phyloP scores from a whole-genome alignment of 2,797 vertebrate species.

The Neosilurus mollespiculum region DNA sequence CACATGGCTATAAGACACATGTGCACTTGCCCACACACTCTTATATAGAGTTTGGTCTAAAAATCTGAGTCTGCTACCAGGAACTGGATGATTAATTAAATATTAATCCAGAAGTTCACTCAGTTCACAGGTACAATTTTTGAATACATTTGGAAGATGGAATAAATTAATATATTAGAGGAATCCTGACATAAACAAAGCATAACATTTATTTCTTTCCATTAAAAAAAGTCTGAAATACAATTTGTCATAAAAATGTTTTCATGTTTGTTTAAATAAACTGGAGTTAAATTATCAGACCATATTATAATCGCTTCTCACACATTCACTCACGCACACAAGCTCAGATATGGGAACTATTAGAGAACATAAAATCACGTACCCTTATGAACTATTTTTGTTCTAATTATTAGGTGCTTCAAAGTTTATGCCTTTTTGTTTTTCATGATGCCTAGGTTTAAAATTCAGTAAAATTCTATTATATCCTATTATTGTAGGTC shows the following conservation, averaged over 20 bases:
- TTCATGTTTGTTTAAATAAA: neutral
- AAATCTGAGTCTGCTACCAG: conserved; percentile 4
- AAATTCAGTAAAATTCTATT: neutral
- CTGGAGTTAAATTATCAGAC: neutral
- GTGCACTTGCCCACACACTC: conserved; percentile 16
- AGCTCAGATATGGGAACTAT: neutral
- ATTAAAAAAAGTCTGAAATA: neutral
- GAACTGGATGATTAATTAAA: neutral
- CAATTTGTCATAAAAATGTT: neutral
- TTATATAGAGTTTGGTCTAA: neutral
- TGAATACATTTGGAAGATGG: neutral
- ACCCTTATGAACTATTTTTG: neutral
- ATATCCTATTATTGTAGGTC: neutral
- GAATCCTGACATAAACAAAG: neutral
- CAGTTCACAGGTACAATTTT: neutral
- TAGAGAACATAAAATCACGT: neutral
- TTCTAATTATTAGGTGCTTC: no score
- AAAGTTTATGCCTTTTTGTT: neutral
- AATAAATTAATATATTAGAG: neutral
- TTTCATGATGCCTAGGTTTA: neutral
- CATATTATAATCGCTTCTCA: neutral
- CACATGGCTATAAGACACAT: conserved; percentile 4
- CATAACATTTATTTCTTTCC: no score
- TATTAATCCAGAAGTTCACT: neutral
- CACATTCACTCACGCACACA: neutral